A percentile compares a stretch with the other conserved stretches of the same genome.
phyloP scores from a whole-genome alignment of 2,888 invertebrate genomes.

The Caenorhabditis imperialis region DNA sequence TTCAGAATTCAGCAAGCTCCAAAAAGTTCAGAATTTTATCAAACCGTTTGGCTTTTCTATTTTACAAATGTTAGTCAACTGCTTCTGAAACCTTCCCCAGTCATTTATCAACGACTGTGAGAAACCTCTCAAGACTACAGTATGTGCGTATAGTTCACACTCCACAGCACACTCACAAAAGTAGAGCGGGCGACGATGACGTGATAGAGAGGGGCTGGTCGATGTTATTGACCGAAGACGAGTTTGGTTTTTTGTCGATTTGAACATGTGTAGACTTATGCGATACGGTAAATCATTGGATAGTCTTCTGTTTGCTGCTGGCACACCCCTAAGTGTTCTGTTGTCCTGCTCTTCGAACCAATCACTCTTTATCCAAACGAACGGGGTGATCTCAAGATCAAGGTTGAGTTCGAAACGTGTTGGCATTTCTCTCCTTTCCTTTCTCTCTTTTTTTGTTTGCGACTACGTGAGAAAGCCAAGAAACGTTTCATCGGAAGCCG shows the following conservation, averaged over 20 bases:
- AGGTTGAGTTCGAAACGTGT: slow-evolving; percentile 12
- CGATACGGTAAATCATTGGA: slow-evolving; percentile 5
- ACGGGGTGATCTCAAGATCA: slow-evolving; percentile 11
- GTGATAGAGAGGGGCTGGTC: slow-evolving; percentile 7
- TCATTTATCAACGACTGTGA: neutral
- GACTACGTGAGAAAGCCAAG: slow-evolving; percentile 35
- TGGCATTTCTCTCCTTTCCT: slow-evolving; percentile 5
- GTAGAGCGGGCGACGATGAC: slow-evolving; percentile 7
- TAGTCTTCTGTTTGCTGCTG: neutral
- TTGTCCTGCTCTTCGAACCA: slow-evolving; percentile 15
- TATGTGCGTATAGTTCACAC: slow-evolving; percentile 24
- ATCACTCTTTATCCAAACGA: neutral
- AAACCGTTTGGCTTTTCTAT: no score
- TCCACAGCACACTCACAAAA: slow-evolving; percentile 34
- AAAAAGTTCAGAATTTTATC: no score
- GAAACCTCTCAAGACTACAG: neutral
- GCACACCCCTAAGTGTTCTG: slow-evolving; percentile 25
- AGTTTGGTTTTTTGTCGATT: slow-evolving; percentile 22
- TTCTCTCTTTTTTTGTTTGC: slow-evolving; percentile 25
- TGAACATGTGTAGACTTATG: neutral
- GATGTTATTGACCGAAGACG: slow-evolving; percentile 25
- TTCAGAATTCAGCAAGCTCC: no score
- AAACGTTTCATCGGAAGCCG: slow-evolving; percentile 1
- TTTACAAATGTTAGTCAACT: slow-evolving; percentile 4
- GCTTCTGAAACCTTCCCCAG: neutral